Percentiles rank a stretch among this genome's conserved stretches.
Conservation (phyloP, 1,140 invertebrate genomes). For the Scaptomyza montana region DNA sequence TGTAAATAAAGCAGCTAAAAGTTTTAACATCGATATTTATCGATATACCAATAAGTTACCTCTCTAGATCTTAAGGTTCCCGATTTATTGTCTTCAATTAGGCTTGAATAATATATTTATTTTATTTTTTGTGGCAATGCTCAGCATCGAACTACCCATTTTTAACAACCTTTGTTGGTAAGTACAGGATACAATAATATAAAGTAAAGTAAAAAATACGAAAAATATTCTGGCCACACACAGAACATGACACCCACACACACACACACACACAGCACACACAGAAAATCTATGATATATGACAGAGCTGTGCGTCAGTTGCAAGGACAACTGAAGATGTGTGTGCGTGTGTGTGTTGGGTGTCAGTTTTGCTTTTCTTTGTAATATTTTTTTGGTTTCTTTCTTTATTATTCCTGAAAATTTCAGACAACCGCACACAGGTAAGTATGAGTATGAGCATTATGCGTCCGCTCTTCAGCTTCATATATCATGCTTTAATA, state of each 20-base stretch:
- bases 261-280: slow-evolving; percentile 18
- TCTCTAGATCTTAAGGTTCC: too few relatives aligned
- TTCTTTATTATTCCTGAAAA: slow-evolving; percentile 17
- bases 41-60: not conserved
- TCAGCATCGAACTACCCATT: not conserved
- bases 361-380: slow-evolving; percentile 30
- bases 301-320: slow-evolving; percentile 61
- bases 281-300: slow-evolving; percentile 66
- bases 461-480: slow-evolving; percentile 29
- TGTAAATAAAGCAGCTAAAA: too few relatives aligned
- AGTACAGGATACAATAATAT: not conserved
- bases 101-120: too few relatives aligned
- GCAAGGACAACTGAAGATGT: slow-evolving; percentile 50
- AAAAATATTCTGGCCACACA: slow-evolving; percentile 10
- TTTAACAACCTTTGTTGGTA: not conserved
- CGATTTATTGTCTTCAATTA: too few relatives aligned
- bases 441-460: slow-evolving; percentile 4
- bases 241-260: slow-evolving; percentile 6
- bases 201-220: slow-evolving; percentile 3
- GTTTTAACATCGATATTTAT: not conserved
- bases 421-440: slow-evolving; percentile 18
- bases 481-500: slow-evolving; percentile 47
- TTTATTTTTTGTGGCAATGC: not conserved
- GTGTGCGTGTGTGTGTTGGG: slow-evolving; percentile 19
- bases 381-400: slow-evolving; percentile 2